Evolutionary conservation across 2,113 vertebrate genomes (phyloP).

Genomic region (Eulemur macaco): DNA sequence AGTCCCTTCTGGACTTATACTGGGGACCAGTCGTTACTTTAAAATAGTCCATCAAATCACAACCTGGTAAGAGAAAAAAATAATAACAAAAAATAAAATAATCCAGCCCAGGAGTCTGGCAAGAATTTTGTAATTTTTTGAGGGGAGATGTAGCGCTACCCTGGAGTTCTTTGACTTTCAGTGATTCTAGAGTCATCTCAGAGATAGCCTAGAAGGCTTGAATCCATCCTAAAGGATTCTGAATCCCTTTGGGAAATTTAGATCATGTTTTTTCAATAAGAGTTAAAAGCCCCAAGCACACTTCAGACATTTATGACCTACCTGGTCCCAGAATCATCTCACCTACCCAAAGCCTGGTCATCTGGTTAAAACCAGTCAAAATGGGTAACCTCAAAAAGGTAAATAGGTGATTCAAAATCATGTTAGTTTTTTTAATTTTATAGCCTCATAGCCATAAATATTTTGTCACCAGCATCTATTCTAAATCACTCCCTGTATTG

Average conservation of each 20-base stretch:
- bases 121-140: conserved; percentile 30
- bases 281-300: conserved; percentile 3
- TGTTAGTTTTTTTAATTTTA: neutral
- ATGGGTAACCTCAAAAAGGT: neutral
- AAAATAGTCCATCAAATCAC: neutral
- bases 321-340: neutral
- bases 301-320: neutral
- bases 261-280: conserved; percentile 19
- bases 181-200: neutral
- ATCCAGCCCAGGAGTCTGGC: neutral
- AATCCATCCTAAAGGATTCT: neutral
- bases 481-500: neutral
- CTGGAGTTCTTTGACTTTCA: neutral
- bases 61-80: no score
- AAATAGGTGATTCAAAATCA: neutral
- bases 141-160: neutral
- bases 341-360: neutral
- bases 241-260: neutral
- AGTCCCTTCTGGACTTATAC: neutral
- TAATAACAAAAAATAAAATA: neutral
- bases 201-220: neutral
- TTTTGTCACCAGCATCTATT: neutral
- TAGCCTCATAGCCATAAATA: neutral
- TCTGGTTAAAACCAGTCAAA: neutral
- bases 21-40: neutral